Percentiles rank a stretch among this genome's conserved stretches.
Evolutionary conservation across 2,113 vertebrate species (phyloP).

Genomic region (Speoplatyrhinus poulsoni): DNA sequence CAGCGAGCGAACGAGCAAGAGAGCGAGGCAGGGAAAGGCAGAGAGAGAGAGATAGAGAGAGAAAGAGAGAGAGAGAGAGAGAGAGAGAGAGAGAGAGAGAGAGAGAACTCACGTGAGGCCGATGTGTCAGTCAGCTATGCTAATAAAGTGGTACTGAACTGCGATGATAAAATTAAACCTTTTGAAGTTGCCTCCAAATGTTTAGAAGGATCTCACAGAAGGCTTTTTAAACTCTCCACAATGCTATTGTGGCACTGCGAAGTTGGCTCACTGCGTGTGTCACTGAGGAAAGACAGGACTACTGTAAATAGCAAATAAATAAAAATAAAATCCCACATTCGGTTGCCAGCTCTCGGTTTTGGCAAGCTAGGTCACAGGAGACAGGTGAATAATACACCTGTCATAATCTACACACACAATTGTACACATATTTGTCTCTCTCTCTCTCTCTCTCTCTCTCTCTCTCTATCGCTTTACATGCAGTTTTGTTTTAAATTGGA

Average conservation of each 20-base stretch:
- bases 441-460: not conserved
- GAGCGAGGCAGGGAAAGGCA: constrained; percentile 2
- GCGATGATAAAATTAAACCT: constrained; percentile 31
- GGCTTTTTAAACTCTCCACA: constrained; percentile 1
- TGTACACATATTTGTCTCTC: not conserved
- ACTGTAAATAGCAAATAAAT: not conserved
- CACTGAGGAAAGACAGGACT: not conserved
- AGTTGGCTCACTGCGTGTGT: constrained; percentile 8
- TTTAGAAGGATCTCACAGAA: constrained; percentile 17
- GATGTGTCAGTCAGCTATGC: constrained; percentile 1
- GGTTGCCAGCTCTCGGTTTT: constrained; percentile 19
- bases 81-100: constrained; percentile 1
- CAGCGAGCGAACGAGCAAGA: not conserved
- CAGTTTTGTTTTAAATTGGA: too few species aligned
- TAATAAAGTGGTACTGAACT: constrained; percentile 18
- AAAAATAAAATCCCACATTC: constrained; percentile 2
- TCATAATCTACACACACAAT: constrained; percentile 9
- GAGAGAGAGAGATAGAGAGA: too few species aligned
- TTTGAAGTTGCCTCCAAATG: constrained; percentile 51
- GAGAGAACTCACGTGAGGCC: not conserved
- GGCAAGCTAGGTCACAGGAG: constrained; percentile 26
- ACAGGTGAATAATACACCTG: constrained; percentile 29
- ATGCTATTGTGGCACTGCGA: constrained; percentile 4
- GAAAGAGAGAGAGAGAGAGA: constrained; percentile 11
- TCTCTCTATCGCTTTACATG: too few species aligned